These are phyloP conservation scores for Alethe diademata DNA, from an alignment of 2,113 vertebrate genomes.

Conservation along the genomic window DNA sequence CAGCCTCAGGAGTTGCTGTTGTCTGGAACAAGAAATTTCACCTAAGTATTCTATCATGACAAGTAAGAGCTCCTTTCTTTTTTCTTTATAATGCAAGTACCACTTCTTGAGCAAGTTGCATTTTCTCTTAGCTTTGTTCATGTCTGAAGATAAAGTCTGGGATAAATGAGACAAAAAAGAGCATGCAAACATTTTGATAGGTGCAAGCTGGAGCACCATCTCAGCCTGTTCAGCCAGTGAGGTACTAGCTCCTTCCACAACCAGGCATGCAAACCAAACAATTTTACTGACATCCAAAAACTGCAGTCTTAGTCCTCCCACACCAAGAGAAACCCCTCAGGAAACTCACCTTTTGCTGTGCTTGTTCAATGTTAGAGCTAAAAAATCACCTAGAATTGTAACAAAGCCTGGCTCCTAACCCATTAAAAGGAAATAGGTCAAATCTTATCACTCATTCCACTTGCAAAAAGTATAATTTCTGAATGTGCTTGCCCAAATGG, in stretches of 20 bases:
- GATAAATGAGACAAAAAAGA: neutral
- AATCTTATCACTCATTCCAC: neutral
- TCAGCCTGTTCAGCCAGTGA: rapidly evolving
- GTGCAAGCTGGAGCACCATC: neutral
- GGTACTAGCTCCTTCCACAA: neutral
- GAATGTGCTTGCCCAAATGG: neutral
- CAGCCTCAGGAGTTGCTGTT: neutral
- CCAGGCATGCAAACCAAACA: neutral
- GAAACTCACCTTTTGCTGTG: neutral
- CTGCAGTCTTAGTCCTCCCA: neutral
- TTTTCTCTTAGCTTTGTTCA: neutral
- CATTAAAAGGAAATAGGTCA: neutral
- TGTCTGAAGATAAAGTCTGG: neutral
- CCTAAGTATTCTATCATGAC: neutral
- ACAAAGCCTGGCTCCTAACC: neutral
- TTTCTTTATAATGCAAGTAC: neutral
- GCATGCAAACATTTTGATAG: neutral
- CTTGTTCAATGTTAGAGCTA: neutral
- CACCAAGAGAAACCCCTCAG: neutral
- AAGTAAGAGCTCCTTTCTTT: neutral
- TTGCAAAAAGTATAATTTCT: neutral
- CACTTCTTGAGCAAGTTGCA: neutral
- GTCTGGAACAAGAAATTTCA: neutral
- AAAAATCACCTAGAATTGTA: neutral
- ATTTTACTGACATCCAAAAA: neutral